Percentiles rank a stretch among this genome's conserved stretches.
These are phyloP conservation scores for Barnardius zonarius DNA, from an alignment of 2,113 vertebrate genomes.

Conservation along the genomic window DNA sequence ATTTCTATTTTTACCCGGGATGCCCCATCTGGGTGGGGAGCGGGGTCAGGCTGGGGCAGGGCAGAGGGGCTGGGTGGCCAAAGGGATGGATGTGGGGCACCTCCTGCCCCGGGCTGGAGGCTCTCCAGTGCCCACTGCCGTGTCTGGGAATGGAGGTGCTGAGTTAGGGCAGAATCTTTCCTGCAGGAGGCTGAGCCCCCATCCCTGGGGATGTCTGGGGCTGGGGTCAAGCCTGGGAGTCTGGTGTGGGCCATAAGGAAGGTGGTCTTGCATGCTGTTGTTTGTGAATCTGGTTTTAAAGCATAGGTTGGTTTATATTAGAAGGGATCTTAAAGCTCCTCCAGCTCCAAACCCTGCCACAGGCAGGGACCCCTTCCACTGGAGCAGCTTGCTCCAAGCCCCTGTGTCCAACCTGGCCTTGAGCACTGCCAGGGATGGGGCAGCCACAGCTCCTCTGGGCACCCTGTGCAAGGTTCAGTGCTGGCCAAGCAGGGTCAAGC, in stretches of 20 bases:
- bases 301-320: neutral
- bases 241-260: neutral
- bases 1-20: slow-evolving; percentile 52
- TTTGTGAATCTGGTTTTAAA: neutral
- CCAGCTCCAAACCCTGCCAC: neutral
- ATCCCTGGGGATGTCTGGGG: fast-evolving
- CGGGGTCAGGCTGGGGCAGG: neutral
- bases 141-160: neutral
- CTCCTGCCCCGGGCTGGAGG: neutral
- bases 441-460: neutral
- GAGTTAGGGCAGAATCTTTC: neutral
- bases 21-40: neutral
- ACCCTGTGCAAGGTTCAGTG: neutral
- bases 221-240: too few relatives aligned
- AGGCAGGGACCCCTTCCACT: neutral
- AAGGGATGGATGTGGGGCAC: fast-evolving
- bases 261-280: too few relatives aligned
- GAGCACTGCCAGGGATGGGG: neutral
- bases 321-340: neutral
- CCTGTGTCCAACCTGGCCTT: neutral
- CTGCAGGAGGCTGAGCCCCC: neutral
- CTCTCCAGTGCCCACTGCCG: fast-evolving
- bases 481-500: fast-evolving
- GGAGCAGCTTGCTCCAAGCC: neutral
- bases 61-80: neutral